A percentile compares a stretch with the other conserved stretches of the same genome.
phyloP scores from a whole-genome alignment of 2,797 vertebrate species.

The Takifugu rubripes region DNA sequence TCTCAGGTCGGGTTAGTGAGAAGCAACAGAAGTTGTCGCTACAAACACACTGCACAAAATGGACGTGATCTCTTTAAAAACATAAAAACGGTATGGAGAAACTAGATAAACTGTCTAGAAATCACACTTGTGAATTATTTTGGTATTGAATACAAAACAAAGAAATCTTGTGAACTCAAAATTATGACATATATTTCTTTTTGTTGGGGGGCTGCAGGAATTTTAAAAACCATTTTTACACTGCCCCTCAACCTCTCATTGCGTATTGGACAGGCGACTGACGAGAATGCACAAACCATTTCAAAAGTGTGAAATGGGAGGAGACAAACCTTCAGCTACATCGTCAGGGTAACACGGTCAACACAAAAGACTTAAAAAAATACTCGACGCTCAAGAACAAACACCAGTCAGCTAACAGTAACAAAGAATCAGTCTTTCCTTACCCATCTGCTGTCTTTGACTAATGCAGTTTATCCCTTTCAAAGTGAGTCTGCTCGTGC shows the following conservation, averaged over 20 bases:
- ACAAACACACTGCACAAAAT: constrained; percentile 13
- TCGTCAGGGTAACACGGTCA: constrained; percentile 29
- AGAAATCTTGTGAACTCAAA: too few relatives aligned
- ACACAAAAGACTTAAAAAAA: constrained; percentile 46
- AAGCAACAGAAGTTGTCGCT: constrained; percentile 24
- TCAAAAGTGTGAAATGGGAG: constrained; percentile 40
- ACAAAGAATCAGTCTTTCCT: constrained; percentile 35
- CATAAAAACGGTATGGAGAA: constrained; percentile 30
- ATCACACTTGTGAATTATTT: constrained; percentile 20
- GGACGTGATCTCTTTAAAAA: constrained; percentile 6
- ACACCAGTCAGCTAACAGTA: constrained; percentile 22
- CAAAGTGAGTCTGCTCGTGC: constrained; percentile 27
- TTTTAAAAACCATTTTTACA: constrained; percentile 5
- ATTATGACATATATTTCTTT: too few relatives aligned
- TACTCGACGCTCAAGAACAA: constrained; percentile 32
- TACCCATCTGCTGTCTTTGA: constrained; percentile 6
- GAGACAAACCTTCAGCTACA: constrained; percentile 49
- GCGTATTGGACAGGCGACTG: constrained; percentile 32
- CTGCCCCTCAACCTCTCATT: constrained; percentile 9
- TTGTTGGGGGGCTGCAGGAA: too few relatives aligned
- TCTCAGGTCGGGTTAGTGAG: constrained; percentile 27
- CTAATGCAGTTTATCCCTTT: constrained; percentile 28
- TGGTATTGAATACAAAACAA: constrained; percentile 4
- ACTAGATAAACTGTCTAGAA: constrained; percentile 26
- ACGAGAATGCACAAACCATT: constrained; percentile 34